Base-by-base conservation (phyloP, 2,888 invertebrate genomes). In the Hoplodrina blanda region DNA sequence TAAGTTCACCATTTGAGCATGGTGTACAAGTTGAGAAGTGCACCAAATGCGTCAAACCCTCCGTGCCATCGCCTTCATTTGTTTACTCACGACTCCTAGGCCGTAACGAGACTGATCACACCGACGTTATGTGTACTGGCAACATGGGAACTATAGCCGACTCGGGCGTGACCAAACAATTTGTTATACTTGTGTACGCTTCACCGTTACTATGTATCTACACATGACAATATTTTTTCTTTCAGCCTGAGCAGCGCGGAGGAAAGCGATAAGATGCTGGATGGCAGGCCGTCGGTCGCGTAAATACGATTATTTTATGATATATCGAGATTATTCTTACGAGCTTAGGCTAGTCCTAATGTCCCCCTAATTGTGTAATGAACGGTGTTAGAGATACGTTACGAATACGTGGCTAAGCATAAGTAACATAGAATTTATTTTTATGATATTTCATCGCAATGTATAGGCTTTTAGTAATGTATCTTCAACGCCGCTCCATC, bases 251-350 rank as follows among this genome's bases (percentile, higher is more conserved):
- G 97, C 94, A 97, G 97, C 88, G 97, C 97, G 65, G 98, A 98
- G 90, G 98, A 98, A 90, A 97, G 97, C 83, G 97, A 98, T 90
- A 97, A 97, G 83, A 97, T 98, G 97, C 94, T 97, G 82, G 97
- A 97, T 89, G 97, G 97, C 44, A 97, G 97, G 89, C 97, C 97
- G 64, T 97, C 97, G 30, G 95, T 97, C 79, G 97, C 97, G 91
- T 96, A 95, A 93, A 85, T 74, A 55, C 67, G 64, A 74, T 59
- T 33, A 64, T 59, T 73, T 60, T 71, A 68, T 61, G 69, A 73
- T 76, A 75, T 69, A 70, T 69, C 79, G 81, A 81, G 78, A 83
- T 82, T 83, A 85, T 83, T 85, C 76, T 69, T 78, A 81, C 81
- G 85, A 87, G 88, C 82, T 88, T 91, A 89, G 90, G 90, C 88